Conservation (phyloP, 37 sponge, comb jelly and placozoan genomes). For the Lycopodina hypogea region DNA sequence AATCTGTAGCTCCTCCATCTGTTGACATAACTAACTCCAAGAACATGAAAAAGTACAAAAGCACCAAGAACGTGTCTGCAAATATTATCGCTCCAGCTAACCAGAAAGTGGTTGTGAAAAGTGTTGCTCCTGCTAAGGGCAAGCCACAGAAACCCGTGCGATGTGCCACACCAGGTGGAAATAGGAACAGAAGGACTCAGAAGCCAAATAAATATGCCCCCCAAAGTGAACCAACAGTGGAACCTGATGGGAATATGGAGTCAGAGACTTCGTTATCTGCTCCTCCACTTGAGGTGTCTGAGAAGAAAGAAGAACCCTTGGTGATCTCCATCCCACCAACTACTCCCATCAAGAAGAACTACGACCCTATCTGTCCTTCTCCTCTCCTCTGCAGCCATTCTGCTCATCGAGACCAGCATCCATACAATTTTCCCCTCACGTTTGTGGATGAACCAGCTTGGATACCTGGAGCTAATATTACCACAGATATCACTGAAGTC, state of each 20-base stretch:
- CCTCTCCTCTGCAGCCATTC: slow-evolving; percentile 11
- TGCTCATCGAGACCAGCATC: background rate
- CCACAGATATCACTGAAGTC: background rate
- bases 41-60: too few species aligned
- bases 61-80: too few species aligned
- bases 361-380: slow-evolving; percentile 12
- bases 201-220: too few species aligned
- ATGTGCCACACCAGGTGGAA: too few species aligned
- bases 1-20: too few species aligned
- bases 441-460: slow-evolving; percentile 39
- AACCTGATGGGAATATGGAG: background rate
- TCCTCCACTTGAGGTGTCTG: background rate
- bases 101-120: too few species aligned
- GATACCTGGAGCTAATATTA: slow-evolving; percentile 25
- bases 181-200: too few species aligned
- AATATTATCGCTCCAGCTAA: too few species aligned
- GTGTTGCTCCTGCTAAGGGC: too few species aligned
- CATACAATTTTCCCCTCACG: too few species aligned
- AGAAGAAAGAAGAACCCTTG: background rate
- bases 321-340: background rate
- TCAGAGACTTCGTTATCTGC: background rate
- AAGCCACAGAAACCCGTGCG: too few species aligned
- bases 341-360: background rate
- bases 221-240: background rate
- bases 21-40: too few species aligned